Base-by-base conservation (phyloP, 2,888 invertebrate species). In the Troglohyphantes excavatus region DNA sequence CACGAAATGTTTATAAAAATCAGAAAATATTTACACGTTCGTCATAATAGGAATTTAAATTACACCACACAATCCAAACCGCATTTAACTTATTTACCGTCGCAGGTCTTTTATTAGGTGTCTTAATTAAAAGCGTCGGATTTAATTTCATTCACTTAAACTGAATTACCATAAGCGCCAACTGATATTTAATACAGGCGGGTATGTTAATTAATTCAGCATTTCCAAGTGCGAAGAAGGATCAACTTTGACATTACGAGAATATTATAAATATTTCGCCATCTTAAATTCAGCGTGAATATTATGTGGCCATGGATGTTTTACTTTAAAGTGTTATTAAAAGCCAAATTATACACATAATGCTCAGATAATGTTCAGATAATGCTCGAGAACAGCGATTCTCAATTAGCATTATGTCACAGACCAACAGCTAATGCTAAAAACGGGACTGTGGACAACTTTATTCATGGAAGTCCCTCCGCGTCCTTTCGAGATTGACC, bases 111-210 rank as follows among this genome's bases (percentile, higher is more conserved):
- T 61, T 76, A 61, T 76, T 59, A 76, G 33, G 76, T 61, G 19
- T 61, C 76, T 61, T 76, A 76, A 76, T 76, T 76, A 76, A 76
- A 61, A 17, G 29, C 21, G 21, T n/a, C 33, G 19, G 61, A 53
- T 76, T 76, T 76, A 76, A 76, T 76, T 61, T 76, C 21, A 23
- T 59, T 61, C 59, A 76, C 59, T 76, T 76, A 76, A 76, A 76
- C 29, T 61, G 76, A 59, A 61, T 76, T 76, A 76, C 76, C 27
- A 61, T n/a, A 6, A 61, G 61, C 21, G 33, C 53, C 53, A 11
- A 17, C 2, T 23, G 29, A 61, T 61, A 61, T 76, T 59, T 61
- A 61, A 26, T 76, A 61, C 19, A 19, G 19, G 19, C 2, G 33
- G 61, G 76, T 61, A 76, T 76, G 53, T 61, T 59, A 61, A 61